These are phyloP conservation scores for Lycia hirtaria DNA, from an alignment of 2,888 invertebrate genomes.

Conservation along the genomic window DNA sequence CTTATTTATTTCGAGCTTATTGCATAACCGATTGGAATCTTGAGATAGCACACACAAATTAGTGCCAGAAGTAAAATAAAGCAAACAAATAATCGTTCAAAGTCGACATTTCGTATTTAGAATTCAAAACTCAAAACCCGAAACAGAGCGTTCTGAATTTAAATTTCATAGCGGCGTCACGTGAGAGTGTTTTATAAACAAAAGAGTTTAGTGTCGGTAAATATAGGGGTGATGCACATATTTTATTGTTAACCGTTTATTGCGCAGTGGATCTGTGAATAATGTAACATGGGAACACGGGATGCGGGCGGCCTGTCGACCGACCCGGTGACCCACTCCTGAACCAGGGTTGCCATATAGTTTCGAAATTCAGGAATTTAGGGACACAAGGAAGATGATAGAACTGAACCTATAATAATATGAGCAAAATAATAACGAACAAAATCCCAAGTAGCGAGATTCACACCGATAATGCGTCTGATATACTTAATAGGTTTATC, in stretches of 20 bases:
- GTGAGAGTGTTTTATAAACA: conserved; percentile 35
- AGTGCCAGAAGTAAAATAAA: not conserved
- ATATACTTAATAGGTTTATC: too few species aligned
- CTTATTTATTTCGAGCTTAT: not conserved
- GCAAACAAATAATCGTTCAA: not conserved
- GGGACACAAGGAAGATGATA: not conserved
- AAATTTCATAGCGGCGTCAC: conserved; percentile 24
- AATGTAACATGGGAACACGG: conserved; percentile 62
- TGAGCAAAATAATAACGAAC: too few species aligned
- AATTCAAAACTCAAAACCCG: conserved; percentile 12
- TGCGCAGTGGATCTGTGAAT: conserved; percentile 62
- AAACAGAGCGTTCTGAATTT: conserved; percentile 13
- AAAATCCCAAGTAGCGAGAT: too few species aligned
- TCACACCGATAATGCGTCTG: too few species aligned
- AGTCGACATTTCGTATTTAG: not conserved
- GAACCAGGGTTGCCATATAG: conserved; percentile 36
- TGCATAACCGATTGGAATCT: not conserved
- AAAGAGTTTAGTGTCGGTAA: conserved; percentile 43
- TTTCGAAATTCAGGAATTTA: not conserved
- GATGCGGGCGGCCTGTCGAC: conserved; percentile 53
- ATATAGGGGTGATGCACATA: conserved; percentile 63
- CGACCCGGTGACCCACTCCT: conserved; percentile 78
- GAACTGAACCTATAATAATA: too few species aligned
- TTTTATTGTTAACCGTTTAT: conserved; percentile 63
- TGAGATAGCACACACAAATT: not conserved